phyloP scores from a whole-genome alignment of 2,888 invertebrate genomes.

The Mechanitis mazaeus region DNA sequence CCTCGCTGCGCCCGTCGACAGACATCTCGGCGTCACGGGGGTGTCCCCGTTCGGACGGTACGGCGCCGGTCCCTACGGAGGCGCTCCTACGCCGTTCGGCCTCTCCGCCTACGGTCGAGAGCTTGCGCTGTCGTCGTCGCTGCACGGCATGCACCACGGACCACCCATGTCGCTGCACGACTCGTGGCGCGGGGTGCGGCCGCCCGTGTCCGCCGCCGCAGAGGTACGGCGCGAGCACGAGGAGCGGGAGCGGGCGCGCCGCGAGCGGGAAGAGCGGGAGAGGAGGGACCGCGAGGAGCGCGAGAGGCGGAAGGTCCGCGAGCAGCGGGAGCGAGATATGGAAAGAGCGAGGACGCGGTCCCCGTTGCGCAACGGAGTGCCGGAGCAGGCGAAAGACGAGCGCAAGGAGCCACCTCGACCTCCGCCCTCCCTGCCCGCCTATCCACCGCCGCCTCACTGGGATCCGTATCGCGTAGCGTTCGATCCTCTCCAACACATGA shows the following conservation, averaged over 20 bases:
- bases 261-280: constrained; percentile 80
- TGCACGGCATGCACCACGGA: constrained; percentile 67
- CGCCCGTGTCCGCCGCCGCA: constrained; percentile 53
- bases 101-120: constrained; percentile 83
- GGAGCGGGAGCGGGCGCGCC: constrained; percentile 73
- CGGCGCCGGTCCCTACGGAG: constrained; percentile 79
- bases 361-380: constrained; percentile 83
- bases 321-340: constrained; percentile 75
- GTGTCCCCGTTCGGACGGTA: constrained; percentile 90
- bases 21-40: constrained; percentile 71
- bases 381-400: constrained; percentile 63
- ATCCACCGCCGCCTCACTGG: constrained; percentile 78
- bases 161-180: constrained; percentile 62
- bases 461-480: constrained; percentile 82
- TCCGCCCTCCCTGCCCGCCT: constrained; percentile 71
- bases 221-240: constrained; percentile 64
- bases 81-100: constrained; percentile 81
- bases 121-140: constrained; percentile 68
- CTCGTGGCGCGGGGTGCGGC: constrained; percentile 56
- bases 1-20: constrained; percentile 48
- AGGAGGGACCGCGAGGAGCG: constrained; percentile 75
- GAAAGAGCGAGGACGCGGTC: constrained; percentile 83
- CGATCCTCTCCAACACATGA: constrained; percentile 81
- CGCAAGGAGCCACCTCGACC: constrained; percentile 73
- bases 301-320: constrained; percentile 76